Evolutionary conservation across 1,140 invertebrate species (phyloP), one percentile per base, ranked within the genome.

Genomic region (Parasteatoda tepidariorum): DNA sequence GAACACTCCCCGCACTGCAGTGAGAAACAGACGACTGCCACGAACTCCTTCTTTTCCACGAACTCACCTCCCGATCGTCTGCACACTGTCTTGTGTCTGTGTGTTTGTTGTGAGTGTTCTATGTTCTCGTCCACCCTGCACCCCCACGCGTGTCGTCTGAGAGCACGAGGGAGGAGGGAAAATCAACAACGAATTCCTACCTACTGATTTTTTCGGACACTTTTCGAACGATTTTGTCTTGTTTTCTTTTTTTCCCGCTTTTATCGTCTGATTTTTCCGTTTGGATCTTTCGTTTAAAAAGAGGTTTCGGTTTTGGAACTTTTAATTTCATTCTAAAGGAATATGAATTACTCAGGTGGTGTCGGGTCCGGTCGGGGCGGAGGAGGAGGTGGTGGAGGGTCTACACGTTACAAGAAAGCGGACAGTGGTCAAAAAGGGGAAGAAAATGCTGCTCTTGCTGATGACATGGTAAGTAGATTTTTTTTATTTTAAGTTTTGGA

Each of bases 401-500:
- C 54, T 15, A 61, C 71, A 41, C 71, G 71, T 11, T 74, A 74
- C 71, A 74, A 74, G 54, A 74, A 74, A 38, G 71, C 71, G 28
- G 71, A 74, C 55, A 74, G 11, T 28, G 71, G 71, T 15, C 71
- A 31, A 3, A 74, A 74, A 34, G 71, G 55, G 38, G 54, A 59
- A 4, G 54, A 33, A 22, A 59, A 74, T 59, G 71, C 7, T 24
- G 71, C 41, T 31, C 57, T 59, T 26, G 57, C 57, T 26, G 71
- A 74, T 30, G 71, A 74, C 18, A 61, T 74, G 71, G 55, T 71
- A 71, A 26, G 68, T 71, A 5, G 26, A 7, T 31, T 64, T 2
- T 13, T 62, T 59, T 57, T n/a, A 11, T n/a, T 6, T 18, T 6
- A 57, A n/a, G 54, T 18, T 57, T 57, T 57, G 54, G 24, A 13